phyloP scores from a whole-genome alignment of 2,888 invertebrate species.

The Cybosia mesomella region DNA sequence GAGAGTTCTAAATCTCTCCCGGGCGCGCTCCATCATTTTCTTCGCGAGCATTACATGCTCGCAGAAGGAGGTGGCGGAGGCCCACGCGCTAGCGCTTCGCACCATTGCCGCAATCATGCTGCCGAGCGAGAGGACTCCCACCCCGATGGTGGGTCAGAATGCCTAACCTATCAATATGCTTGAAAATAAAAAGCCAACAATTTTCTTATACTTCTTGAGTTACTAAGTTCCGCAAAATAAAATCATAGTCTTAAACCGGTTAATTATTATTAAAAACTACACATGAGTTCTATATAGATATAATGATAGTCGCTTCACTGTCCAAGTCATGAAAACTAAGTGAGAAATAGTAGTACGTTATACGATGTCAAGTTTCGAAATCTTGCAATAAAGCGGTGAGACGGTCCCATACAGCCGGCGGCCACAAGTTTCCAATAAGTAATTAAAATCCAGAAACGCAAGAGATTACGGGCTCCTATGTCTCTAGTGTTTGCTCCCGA shows the following conservation, averaged over 20 bases:
- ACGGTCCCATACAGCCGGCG: slow-evolving; percentile 80
- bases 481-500: slow-evolving; percentile 78
- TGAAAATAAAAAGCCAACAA: background rate
- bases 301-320: background rate
- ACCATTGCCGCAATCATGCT: too few species aligned
- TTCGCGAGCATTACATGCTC: too few species aligned
- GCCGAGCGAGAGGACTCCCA: too few species aligned
- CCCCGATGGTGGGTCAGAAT: too few species aligned
- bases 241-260: too few species aligned
- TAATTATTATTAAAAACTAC: too few species aligned
- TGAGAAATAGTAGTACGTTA: slow-evolving; percentile 54
- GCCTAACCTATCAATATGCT: too few species aligned
- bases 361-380: slow-evolving; percentile 66
- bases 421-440: slow-evolving; percentile 86
- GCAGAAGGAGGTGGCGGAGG: too few species aligned
- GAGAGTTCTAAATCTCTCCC: too few species aligned
- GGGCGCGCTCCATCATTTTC: too few species aligned
- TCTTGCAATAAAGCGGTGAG: slow-evolving; percentile 80
- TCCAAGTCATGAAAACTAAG: background rate
- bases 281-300: background rate
- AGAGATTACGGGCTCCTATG: slow-evolving; percentile 76
- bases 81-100: too few species aligned
- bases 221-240: background rate
- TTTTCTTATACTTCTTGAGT: background rate
- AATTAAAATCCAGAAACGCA: slow-evolving; percentile 84